Conservation (phyloP, 2,888 invertebrate genomes). For the Carterocephalus palaemon region DNA sequence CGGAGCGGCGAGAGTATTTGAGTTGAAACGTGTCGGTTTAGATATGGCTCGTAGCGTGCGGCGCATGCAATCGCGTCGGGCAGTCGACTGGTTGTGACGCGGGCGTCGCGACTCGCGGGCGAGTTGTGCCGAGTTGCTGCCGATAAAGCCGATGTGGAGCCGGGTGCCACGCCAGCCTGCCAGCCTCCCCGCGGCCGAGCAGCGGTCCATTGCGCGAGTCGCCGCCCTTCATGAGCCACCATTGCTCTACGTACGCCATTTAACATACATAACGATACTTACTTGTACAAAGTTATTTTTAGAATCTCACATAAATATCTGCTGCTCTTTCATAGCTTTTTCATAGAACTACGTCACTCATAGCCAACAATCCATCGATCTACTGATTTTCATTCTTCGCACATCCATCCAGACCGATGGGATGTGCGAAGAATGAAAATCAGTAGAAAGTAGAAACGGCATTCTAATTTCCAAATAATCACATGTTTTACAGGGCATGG, state of each 20-base stretch:
- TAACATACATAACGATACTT: too few relatives aligned
- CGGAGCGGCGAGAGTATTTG: slow-evolving; percentile 38
- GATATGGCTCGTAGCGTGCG: slow-evolving; percentile 35
- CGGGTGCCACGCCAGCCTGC: slow-evolving; percentile 22
- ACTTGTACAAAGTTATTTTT: too few relatives aligned
- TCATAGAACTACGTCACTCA: too few relatives aligned
- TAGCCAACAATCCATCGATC: too few relatives aligned
- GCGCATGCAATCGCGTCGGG: slow-evolving; percentile 58
- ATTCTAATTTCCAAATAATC: too few relatives aligned
- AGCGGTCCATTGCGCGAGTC: slow-evolving; percentile 11
- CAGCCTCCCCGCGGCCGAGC: slow-evolving; percentile 20
- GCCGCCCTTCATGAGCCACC: slow-evolving; percentile 17
- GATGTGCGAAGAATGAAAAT: too few relatives aligned
- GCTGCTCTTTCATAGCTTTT: too few relatives aligned
- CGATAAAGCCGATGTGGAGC: neutral
- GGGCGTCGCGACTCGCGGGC: neutral
- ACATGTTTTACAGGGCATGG: too few relatives aligned
- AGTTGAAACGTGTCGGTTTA: slow-evolving; percentile 43
- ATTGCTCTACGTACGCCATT: neutral
- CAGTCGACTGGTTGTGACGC: slow-evolving; percentile 50
- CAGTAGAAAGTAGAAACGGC: too few relatives aligned
- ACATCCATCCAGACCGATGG: too few relatives aligned
- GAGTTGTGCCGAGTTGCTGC: neutral
- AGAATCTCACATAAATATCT: too few relatives aligned
- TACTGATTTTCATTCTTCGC: too few relatives aligned